phyloP scores from a whole-genome alignment of 2,797 vertebrate species.

The Eupleurogrammus muticus region DNA sequence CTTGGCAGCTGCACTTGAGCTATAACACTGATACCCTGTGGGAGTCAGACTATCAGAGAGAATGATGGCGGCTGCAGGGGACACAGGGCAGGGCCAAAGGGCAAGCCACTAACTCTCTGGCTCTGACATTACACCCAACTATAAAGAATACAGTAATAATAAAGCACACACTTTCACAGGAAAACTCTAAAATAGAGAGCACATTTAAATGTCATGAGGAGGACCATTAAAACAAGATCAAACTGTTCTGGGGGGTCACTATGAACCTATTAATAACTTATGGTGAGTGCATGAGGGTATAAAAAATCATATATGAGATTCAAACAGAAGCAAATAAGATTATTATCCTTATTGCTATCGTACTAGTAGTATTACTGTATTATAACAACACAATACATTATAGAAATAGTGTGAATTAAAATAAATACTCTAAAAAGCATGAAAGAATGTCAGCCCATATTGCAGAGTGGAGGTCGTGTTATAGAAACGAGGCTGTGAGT shows the following conservation, averaged over 20 bases:
- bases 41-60: conserved; percentile 73
- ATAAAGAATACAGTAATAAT: conserved; percentile 55
- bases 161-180: conserved; percentile 34
- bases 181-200: conserved; percentile 33
- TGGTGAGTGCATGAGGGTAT: conserved; percentile 7
- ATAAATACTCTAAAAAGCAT: no score
- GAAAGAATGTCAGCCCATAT: not conserved
- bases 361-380: not conserved
- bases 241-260: conserved; percentile 14
- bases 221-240: conserved; percentile 31
- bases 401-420: conserved; percentile 6
- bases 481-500: not conserved
- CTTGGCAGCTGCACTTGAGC: conserved; percentile 77
- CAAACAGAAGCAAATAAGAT: not conserved
- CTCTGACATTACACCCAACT: conserved; percentile 51
- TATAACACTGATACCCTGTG: conserved; percentile 69
- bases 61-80: conserved; percentile 72
- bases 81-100: conserved; percentile 71
- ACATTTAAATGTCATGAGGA: conserved; percentile 26
- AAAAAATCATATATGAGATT: conserved; percentile 5
- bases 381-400: not conserved
- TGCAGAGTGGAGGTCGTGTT: not conserved
- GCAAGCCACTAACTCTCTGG: conserved; percentile 65
- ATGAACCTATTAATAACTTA: conserved; percentile 29
- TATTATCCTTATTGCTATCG: not conserved